Base-by-base conservation (phyloP, 2,797 vertebrate species). In the Pagetopsis macropterus region DNA sequence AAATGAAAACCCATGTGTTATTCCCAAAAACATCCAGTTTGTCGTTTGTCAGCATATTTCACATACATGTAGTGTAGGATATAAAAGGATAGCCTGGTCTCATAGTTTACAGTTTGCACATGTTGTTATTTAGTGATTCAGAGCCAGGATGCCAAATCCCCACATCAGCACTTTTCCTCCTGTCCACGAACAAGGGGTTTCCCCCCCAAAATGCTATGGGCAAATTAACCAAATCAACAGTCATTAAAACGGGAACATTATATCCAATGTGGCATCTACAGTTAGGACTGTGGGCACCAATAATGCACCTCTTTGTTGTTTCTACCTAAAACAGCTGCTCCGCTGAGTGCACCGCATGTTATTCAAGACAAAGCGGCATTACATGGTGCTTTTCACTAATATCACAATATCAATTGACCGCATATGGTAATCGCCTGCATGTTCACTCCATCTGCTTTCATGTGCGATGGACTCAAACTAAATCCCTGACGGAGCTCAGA, bases 301-400 rank as follows among this genome's bases (percentile, higher is more conserved):
- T 78, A 76, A 83, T 82, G 73, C 79, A 72, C 70, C 61, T 75
- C 72, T 85, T 60, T 13, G 27, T 87, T 91, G 90, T 94, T 90
- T 90, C 91, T 84, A 89, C 86, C 79, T 77, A 83, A 90, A 93
- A 85, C 89, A 91, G 91, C 90, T 92, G 91, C 78, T 88, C 54
- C 0, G 9, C 82, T 78, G 68, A 79, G 72, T 31, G 61, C 60
- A 76, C 85, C 62, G 10, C 85, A 84, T 81, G 85, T 89, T 91
- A 89, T 80, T 79, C 84, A 88, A 92, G 87, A 91, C 87, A 79
- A 92, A 87, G 80, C 82, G 85, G 81, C 82, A 93, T 92, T 89
- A 89, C 87, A 89, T 57, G 83, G 76, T 78, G 83, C 85, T 77
- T 86, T 82, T 87, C 82, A 63, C 83, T 84, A 89, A 89, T 90